Base-by-base conservation (phyloP, 1,140 invertebrate genomes). In the Temnothorax curvispinosus region DNA sequence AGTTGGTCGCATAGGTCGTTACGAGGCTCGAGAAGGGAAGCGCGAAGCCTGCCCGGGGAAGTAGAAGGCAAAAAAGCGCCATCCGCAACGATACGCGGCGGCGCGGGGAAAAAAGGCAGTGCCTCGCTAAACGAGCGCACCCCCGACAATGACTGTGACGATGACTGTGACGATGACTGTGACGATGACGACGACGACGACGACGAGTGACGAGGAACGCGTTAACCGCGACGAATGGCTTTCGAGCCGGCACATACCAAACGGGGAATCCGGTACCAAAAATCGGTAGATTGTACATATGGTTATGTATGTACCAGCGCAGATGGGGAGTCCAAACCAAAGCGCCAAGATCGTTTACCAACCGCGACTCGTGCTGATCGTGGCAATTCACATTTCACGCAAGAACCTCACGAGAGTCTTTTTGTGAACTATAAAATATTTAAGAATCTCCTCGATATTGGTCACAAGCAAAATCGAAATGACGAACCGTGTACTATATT, bases 1-100 rank as follows among this genome's bases (percentile, higher is more conserved):
- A 92, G 91, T 88, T 87, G 88, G 91, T 92, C 93, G 91, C 88
- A 80, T 91, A 91, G 93, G 91, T 92, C 89, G 91, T 91, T 92
- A 91, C 86, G 76, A 90, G 90, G 78, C 81, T 60, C 72, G 85
- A 56, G 54, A 52, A 62, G 78, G 47, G 85, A 58, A 82, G 52
- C 60, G 62, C 75, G 75, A 75, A 76, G 77, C 35, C 54, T 11
- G 52, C 69, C 65, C 13, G 56, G 47, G 82, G 80, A 87, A 84
- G 81, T 84, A 71, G 85, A 80, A 80, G 87, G 87, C 89, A 93
- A 93, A 93, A 65, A 93, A 92, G 67, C 76, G 41, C 41, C 65
- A 32, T 78, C 87, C 80, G 87, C 89, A 87, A 89, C 92, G 92
- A 91, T 93, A 92, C 88, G 81, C 72, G 50, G 82, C 65, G 87